Conservation (phyloP, 37 sponge, comb jelly and placozoan genomes). For the Cliona cf. orientalis region DNA sequence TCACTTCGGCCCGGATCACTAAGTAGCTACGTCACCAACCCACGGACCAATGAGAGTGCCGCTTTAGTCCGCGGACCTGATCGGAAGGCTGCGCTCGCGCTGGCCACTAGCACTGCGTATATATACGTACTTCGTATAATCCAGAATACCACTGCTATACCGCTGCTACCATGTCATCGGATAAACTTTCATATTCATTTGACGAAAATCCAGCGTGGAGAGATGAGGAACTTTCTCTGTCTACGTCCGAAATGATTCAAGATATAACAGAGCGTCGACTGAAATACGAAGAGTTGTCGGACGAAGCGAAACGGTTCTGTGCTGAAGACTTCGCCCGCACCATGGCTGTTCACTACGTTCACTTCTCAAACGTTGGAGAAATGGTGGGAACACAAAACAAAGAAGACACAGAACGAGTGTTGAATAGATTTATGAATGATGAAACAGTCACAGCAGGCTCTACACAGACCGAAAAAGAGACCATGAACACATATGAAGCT, state of each 20-base stretch:
- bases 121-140: too few species aligned
- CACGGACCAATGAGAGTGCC: too few species aligned
- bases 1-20: too few species aligned
- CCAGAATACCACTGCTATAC: too few species aligned
- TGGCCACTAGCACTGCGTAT: too few species aligned
- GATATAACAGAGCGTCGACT: neutral
- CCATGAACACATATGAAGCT: slow-evolving; percentile 48
- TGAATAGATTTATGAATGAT: neutral
- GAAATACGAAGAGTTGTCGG: neutral
- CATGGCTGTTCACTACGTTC: slow-evolving; percentile 47
- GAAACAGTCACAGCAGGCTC: neutral
- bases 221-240: neutral
- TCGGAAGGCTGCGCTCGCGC: too few species aligned
- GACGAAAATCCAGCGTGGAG: neutral
- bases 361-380: slow-evolving; percentile 50
- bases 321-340: slow-evolving; percentile 16
- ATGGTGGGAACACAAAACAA: slow-evolving; percentile 33
- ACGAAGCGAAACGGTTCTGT: slow-evolving; percentile 12
- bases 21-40: too few species aligned
- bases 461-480: slow-evolving; percentile 8
- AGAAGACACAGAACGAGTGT: slow-evolving; percentile 25
- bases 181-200: too few species aligned
- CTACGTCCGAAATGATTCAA: neutral
- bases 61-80: too few species aligned
- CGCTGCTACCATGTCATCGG: too few species aligned